These are phyloP conservation scores for Zoanthus solanderi DNA, from an alignment of 92 coral and sea anemone species.

Conservation along the genomic window DNA sequence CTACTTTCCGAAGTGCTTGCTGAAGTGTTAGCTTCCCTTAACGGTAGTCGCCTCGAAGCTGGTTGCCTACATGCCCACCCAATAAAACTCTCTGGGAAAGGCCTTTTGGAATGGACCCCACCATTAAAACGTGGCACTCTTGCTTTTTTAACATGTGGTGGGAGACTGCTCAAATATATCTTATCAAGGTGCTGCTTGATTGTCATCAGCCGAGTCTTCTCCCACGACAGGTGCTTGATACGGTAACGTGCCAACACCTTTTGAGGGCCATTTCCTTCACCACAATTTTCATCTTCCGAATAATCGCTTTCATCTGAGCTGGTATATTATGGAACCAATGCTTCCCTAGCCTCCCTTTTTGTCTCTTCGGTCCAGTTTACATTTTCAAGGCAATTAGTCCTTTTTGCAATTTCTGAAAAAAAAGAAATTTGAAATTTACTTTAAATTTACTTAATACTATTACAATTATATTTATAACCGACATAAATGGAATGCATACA, in stretches of 20 bases:
- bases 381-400: background rate
- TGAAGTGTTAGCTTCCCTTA: background rate
- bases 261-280: background rate
- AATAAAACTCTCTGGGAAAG: constrained; percentile 33
- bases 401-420: constrained; percentile 44
- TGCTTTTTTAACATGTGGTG: constrained; percentile 15
- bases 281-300: constrained; percentile 27
- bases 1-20: background rate
- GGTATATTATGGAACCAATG: constrained; percentile 46
- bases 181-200: constrained; percentile 45
- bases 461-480: too few relatives aligned
- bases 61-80: constrained; percentile 48
- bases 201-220: constrained; percentile 42
- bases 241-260: constrained; percentile 9
- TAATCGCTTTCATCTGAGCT: constrained; percentile 59
- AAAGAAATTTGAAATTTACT: background rate
- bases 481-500: too few relatives aligned
- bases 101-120: constrained; percentile 23
- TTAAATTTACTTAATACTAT: background rate
- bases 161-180: constrained; percentile 31
- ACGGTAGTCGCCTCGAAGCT: constrained; percentile 6
- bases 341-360: constrained; percentile 37
- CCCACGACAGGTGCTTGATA: constrained; percentile 58
- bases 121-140: constrained; percentile 28
- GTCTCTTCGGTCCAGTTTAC: constrained; percentile 24